These are phyloP conservation scores for Amiota communis DNA, from an alignment of 2,888 invertebrate genomes.

Conservation along the genomic window DNA sequence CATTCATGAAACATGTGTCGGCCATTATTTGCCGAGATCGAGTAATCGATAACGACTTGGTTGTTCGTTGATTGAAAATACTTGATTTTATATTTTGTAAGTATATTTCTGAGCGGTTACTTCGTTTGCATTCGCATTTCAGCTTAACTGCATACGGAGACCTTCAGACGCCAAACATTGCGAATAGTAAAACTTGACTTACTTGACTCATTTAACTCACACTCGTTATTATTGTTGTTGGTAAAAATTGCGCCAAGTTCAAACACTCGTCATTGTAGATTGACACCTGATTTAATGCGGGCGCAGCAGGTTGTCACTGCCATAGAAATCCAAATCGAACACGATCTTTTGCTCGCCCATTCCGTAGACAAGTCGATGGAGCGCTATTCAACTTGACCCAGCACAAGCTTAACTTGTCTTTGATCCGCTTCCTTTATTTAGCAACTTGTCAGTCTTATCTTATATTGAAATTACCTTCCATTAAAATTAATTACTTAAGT, in stretches of 20 bases:
- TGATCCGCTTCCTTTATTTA: constrained; percentile 24
- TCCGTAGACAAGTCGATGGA: background rate
- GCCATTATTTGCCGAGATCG: constrained; percentile 15
- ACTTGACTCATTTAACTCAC: background rate
- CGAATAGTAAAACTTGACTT: constrained; percentile 48
- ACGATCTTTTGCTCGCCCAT: constrained; percentile 4
- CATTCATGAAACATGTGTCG: constrained; percentile 16
- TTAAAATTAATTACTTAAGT: too few relatives aligned
- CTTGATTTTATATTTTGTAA: background rate
- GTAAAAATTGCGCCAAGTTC: constrained; percentile 20
- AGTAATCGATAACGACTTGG: background rate
- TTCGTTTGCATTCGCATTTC: constrained; percentile 65
- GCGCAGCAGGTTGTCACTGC: constrained; percentile 30
- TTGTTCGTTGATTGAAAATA: background rate
- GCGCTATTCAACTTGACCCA: background rate
- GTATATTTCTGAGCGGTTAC: constrained; percentile 32
- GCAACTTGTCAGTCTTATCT: constrained; percentile 28
- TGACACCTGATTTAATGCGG: constrained; percentile 29
- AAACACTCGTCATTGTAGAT: constrained; percentile 28
- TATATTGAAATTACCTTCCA: background rate
- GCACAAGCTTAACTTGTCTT: constrained; percentile 3
- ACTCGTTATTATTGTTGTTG: background rate
- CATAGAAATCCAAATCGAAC: constrained; percentile 25
- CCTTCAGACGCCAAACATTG: constrained; percentile 67
- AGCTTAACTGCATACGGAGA: constrained; percentile 59